Percentiles rank a stretch among this genome's conserved stretches.
Conservation (phyloP, 2,888 invertebrate genomes). For the Drosophila crucigera region DNA sequence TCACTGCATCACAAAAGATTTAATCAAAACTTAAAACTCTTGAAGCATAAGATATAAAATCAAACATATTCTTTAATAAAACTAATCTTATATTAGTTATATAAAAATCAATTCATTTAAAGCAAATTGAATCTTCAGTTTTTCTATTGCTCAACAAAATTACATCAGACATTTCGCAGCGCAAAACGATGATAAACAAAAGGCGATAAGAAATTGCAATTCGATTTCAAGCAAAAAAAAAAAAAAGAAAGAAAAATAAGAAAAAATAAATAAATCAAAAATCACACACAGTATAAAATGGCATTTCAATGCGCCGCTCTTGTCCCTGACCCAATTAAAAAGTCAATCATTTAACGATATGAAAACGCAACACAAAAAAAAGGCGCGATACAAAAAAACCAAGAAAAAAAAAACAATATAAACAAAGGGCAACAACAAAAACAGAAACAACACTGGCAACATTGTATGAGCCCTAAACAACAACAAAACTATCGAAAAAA, state of each 20-base stretch:
- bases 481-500: conserved; percentile 7
- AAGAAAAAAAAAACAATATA: conserved; percentile 6
- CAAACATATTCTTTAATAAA: background rate
- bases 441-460: conserved; percentile 18
- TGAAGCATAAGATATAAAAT: background rate
- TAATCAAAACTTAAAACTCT: background rate
- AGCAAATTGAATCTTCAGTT: background rate
- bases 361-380: conserved; percentile 15
- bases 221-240: conserved; percentile 11
- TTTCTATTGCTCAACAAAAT: background rate
- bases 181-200: background rate
- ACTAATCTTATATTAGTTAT: background rate
- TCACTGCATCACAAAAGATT: background rate
- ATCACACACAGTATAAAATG: conserved; percentile 26
- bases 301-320: conserved; percentile 23
- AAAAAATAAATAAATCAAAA: conserved; percentile 26
- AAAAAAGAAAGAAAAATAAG: background rate
- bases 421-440: conserved; percentile 27
- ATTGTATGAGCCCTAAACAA: conserved; percentile 28
- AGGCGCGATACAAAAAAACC: conserved; percentile 14
- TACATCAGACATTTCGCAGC: background rate
- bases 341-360: conserved; percentile 41
- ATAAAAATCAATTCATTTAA: background rate
- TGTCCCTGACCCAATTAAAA: conserved; percentile 74
- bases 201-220: conserved; percentile 23